These are phyloP conservation scores for Phorcus lineatus DNA, from an alignment of 2,888 invertebrate species.

Conservation along the genomic window DNA sequence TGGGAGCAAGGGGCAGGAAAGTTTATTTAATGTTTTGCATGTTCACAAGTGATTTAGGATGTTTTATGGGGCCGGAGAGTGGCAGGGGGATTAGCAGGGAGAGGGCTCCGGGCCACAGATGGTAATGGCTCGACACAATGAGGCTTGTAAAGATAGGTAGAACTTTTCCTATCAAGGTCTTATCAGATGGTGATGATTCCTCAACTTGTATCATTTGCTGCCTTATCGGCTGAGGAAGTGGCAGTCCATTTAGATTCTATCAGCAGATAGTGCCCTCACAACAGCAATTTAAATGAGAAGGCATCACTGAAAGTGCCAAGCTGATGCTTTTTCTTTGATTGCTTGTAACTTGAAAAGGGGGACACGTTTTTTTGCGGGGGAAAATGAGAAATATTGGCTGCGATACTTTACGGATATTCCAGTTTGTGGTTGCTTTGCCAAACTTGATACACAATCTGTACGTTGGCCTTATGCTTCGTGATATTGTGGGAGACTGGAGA, in stretches of 20 bases:
- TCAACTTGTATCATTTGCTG: background rate
- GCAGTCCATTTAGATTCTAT: slow-evolving; percentile 38
- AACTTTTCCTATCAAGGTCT: slow-evolving; percentile 19
- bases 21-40: slow-evolving; percentile 6
- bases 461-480: background rate
- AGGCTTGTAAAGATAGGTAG: slow-evolving; percentile 17
- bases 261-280: slow-evolving; percentile 27
- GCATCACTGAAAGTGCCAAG: background rate
- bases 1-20: background rate
- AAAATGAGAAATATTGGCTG: slow-evolving; percentile 12
- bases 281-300: slow-evolving; percentile 20
- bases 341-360: slow-evolving; percentile 14
- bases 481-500: background rate
- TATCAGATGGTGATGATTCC: slow-evolving; percentile 23
- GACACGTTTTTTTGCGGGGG: background rate
- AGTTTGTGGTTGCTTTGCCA: slow-evolving; percentile 21
- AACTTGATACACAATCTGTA: background rate
- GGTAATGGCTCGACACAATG: slow-evolving; percentile 14
- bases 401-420: slow-evolving; percentile 19
- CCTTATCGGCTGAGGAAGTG: slow-evolving; percentile 24
- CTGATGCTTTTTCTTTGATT: slow-evolving; percentile 12
- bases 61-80: background rate
- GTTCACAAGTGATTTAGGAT: slow-evolving; percentile 6
- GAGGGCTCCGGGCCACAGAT: background rate
- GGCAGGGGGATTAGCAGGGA: background rate